These are phyloP conservation scores for Diglossa brunneiventris DNA, from an alignment of 2,113 vertebrate species.

Conservation along the genomic window DNA sequence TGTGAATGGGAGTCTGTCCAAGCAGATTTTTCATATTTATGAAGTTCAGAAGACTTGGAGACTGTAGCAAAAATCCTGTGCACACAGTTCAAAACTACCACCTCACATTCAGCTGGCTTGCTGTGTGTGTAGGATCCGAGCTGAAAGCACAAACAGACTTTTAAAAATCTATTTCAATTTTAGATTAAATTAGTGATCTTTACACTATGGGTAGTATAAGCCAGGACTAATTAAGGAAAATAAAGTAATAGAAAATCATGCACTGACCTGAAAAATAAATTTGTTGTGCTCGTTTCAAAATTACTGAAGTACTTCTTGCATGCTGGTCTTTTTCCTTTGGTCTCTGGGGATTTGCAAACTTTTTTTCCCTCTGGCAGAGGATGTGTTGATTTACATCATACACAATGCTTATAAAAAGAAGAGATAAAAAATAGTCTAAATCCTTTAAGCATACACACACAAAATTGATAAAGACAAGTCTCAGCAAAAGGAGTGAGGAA, in stretches of 20 bases:
- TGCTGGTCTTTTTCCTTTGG: not conserved
- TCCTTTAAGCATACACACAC: accelerated
- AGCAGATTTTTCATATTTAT: not conserved
- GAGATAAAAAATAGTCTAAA: not conserved
- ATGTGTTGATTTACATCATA: not conserved
- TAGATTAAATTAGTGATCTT: not conserved
- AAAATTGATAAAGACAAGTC: not conserved
- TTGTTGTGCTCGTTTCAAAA: not conserved
- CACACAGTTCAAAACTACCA: not conserved
- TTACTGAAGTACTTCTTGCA: not conserved
- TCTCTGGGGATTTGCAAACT: not conserved
- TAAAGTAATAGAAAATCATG: not conserved
- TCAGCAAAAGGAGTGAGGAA: not conserved
- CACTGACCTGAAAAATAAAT: not conserved
- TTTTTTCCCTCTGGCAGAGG: not conserved
- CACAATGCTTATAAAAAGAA: not conserved
- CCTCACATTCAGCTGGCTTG: not conserved
- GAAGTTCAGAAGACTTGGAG: not conserved
- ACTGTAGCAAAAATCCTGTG: not conserved
- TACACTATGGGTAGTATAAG: not conserved
- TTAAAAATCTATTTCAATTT: not conserved
- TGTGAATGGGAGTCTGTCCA: not conserved
- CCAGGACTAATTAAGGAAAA: not conserved
- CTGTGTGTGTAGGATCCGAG: not conserved
- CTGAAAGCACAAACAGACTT: not conserved